These are phyloP conservation scores for Chiloscyllium punctatum DNA, from an alignment of 2,797 vertebrate genomes.

Conservation along the genomic window DNA sequence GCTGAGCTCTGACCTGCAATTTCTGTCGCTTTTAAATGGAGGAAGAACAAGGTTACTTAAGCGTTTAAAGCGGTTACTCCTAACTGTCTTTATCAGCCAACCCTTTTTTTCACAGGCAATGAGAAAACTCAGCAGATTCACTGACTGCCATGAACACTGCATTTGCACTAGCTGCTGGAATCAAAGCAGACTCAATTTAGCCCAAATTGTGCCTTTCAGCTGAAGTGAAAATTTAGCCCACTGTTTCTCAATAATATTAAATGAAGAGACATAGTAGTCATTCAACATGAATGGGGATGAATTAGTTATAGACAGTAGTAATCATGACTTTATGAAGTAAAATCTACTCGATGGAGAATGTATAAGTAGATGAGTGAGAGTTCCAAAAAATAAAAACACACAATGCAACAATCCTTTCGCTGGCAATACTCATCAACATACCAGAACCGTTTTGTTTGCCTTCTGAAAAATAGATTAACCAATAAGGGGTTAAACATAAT, in stretches of 20 bases:
- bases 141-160: neutral
- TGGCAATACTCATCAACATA: constrained; percentile 35
- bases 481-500: constrained; percentile 30
- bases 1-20: neutral
- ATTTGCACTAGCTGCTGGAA: neutral
- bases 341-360: neutral
- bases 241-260: constrained; percentile 29
- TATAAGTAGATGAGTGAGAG: constrained; percentile 33
- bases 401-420: constrained; percentile 32
- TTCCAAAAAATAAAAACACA: neutral
- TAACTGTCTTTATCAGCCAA: neutral
- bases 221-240: constrained; percentile 13
- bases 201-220: neutral
- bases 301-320: constrained; percentile 31
- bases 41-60: neutral
- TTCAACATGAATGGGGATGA: constrained; percentile 19
- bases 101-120: neutral
- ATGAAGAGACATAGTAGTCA: neutral
- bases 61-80: no score
- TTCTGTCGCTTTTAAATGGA: neutral
- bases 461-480: constrained; percentile 37
- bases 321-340: neutral
- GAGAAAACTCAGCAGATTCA: neutral
- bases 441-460: constrained; percentile 37
- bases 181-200: neutral